Percentiles rank a stretch among this genome's conserved stretches.
Evolutionary conservation across 2,888 invertebrate genomes (phyloP).

Genomic region (Adineta ricciae): DNA sequence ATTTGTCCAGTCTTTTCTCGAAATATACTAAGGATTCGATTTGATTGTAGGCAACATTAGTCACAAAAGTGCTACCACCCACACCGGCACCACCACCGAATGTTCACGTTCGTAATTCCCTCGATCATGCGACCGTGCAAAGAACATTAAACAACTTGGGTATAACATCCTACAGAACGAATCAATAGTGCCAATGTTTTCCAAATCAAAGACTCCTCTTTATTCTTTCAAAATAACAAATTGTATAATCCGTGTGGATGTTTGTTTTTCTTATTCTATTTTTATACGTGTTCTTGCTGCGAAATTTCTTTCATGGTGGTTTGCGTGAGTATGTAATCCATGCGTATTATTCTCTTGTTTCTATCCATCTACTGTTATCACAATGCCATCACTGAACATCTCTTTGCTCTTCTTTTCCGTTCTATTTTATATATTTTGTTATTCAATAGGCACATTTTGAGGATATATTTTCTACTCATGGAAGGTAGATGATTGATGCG

Average conservation of each 20-base stretch:
- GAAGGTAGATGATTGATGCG: not conserved
- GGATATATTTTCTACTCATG: not conserved
- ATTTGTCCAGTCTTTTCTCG: not conserved
- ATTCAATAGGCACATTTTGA: not conserved
- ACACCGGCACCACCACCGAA: not conserved
- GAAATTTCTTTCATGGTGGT: not conserved
- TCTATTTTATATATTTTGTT: not conserved
- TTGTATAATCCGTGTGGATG: not conserved
- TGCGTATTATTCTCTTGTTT: not conserved
- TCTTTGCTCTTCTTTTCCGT: not conserved
- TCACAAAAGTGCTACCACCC: not conserved
- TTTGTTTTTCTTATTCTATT: not conserved
- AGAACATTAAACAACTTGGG: not conserved
- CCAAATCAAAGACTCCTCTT: not conserved
- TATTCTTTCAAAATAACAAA: not conserved
- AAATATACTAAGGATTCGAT: not conserved
- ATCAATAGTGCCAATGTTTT: not conserved
- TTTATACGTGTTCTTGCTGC: not conserved
- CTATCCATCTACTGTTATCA: not conserved
- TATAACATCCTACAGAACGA: not conserved
- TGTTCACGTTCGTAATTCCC: not conserved
- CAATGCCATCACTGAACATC: not conserved
- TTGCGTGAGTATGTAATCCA: slow-evolving; percentile 16
- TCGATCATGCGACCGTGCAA: not conserved
- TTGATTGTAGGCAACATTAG: not conserved